Evolutionary conservation across 2,888 invertebrate species (phyloP).

Genomic region (Aelia acuminata): DNA sequence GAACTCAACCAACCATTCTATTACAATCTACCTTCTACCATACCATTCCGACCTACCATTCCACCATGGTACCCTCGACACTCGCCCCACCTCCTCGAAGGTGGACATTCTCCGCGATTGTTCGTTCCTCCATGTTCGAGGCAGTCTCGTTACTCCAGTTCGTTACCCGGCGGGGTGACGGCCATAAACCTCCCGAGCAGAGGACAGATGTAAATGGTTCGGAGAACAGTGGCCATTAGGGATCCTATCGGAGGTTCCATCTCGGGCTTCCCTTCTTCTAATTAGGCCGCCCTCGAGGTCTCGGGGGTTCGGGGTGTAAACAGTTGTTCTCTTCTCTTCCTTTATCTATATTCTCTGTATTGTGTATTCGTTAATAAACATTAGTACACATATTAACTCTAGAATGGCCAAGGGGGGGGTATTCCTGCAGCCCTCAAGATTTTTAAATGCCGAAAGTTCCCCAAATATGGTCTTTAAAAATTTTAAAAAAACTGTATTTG

Average conservation of each 20-base stretch:
- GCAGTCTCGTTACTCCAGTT: constrained; percentile 43
- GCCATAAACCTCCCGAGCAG: constrained; percentile 57
- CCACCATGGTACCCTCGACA: too few relatives aligned
- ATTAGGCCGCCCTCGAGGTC: constrained; percentile 4
- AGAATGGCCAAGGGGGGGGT: too few relatives aligned
- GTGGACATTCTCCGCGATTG: constrained; percentile 8
- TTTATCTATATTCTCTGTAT: neutral
- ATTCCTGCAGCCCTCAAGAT: neutral
- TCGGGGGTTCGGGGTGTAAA: neutral
- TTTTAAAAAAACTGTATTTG: too few relatives aligned
- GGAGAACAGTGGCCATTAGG: constrained; percentile 51
- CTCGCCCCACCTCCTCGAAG: neutral
- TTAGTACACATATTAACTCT: too few relatives aligned
- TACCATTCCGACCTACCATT: too few relatives aligned
- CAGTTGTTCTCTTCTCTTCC: neutral
- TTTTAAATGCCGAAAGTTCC: too few relatives aligned
- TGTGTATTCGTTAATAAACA: neutral
- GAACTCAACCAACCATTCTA: too few relatives aligned
- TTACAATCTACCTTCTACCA: too few relatives aligned
- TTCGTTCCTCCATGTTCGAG: constrained; percentile 26
- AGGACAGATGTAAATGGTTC: constrained; percentile 58
- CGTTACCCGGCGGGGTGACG: constrained; percentile 42
- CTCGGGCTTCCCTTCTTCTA: neutral
- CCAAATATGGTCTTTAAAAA: too few relatives aligned
- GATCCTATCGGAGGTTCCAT: neutral